A percentile compares a stretch with the other conserved stretches of the same genome.
phyloP scores from a whole-genome alignment of 2,797 vertebrate genomes.

The Poliocrania exsul region DNA sequence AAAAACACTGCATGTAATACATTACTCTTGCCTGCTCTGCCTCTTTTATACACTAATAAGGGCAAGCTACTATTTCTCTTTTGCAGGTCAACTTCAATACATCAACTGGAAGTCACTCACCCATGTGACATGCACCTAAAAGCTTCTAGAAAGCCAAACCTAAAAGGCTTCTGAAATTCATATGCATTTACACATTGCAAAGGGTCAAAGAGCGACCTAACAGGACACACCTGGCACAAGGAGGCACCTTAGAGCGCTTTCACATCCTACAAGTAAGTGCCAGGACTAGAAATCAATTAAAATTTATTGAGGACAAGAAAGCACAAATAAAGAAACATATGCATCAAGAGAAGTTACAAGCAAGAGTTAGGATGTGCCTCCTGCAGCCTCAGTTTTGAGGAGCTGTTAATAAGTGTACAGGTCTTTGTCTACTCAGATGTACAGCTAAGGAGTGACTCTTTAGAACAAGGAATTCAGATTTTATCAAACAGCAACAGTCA shows the following conservation, averaged over 20 bases:
- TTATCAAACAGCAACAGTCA: constrained; percentile 70
- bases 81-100: constrained; percentile 69
- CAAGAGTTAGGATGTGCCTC: constrained; percentile 14
- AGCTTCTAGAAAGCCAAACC: constrained; percentile 75
- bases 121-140: constrained; percentile 68
- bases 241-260: constrained; percentile 17
- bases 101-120: constrained; percentile 50
- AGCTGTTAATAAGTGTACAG: constrained; percentile 74
- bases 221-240: constrained; percentile 60
- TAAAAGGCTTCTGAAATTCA: constrained; percentile 66
- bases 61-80: constrained; percentile 46
- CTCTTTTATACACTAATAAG: background rate
- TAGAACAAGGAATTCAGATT: constrained; percentile 63
- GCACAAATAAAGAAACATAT: constrained; percentile 19
- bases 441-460: constrained; percentile 69
- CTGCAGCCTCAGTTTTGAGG: constrained; percentile 9
- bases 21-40: background rate
- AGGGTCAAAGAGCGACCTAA: constrained; percentile 14
- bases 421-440: constrained; percentile 69
- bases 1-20: background rate
- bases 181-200: background rate
- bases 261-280: constrained; percentile 29
- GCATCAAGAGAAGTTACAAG: constrained; percentile 21
- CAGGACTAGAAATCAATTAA: constrained; percentile 22
- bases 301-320: constrained; percentile 55